A percentile compares a stretch with the other conserved stretches of the same genome.
Conservation (phyloP, 2,113 vertebrate species). For the Nannospalax galili region DNA sequence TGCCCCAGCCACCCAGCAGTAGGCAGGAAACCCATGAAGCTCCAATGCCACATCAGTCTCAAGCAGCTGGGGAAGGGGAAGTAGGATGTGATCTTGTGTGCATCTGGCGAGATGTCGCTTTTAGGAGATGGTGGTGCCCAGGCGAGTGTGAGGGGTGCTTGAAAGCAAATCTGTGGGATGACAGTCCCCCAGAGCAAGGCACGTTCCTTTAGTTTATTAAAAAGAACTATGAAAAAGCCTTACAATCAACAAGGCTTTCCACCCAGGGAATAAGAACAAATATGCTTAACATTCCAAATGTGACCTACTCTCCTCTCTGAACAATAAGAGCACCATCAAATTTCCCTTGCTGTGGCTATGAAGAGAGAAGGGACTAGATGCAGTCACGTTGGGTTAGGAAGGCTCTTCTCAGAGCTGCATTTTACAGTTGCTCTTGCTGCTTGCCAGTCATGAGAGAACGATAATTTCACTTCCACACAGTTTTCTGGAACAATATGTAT, state of each 20-base stretch:
- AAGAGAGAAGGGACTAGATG: not conserved
- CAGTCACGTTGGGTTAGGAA: not conserved
- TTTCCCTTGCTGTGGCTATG: not conserved
- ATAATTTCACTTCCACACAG: not conserved
- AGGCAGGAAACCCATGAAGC: not conserved
- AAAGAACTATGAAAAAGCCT: not conserved
- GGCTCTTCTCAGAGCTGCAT: not conserved
- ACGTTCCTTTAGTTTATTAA: not conserved
- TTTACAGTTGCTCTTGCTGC: constrained; percentile 16
- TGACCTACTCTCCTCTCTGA: constrained; percentile 24
- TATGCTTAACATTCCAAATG: not conserved
- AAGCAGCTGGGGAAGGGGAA: accelerated
- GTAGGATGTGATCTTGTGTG: accelerated
- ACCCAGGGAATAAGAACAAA: not conserved
- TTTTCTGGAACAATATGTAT: not conserved
- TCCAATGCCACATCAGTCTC: not conserved
- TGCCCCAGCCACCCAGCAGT: not conserved
- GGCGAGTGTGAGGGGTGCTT: too few species aligned
- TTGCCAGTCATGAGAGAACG: not conserved
- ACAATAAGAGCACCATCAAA: not conserved
- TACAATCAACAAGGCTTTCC: not conserved
- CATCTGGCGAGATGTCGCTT: not conserved
- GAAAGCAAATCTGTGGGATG: not conserved
- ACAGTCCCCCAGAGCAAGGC: not conserved
- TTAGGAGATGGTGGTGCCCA: not conserved